These are phyloP conservation scores for Hirundo rustica DNA, from an alignment of 2,797 vertebrate genomes.

Conservation along the genomic window DNA sequence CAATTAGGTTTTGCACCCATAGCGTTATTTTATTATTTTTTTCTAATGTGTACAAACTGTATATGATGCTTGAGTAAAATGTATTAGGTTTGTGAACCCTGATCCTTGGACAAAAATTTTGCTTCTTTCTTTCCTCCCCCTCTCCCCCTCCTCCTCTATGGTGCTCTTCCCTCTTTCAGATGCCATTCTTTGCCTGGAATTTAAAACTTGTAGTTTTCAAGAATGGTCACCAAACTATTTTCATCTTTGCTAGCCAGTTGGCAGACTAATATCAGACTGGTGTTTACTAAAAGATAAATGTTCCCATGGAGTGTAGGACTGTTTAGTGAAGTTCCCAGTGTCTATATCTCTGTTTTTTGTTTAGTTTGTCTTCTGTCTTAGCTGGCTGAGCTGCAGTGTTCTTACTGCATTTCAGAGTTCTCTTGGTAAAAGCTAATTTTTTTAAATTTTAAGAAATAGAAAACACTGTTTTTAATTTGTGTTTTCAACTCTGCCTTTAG, in stretches of 20 bases:
- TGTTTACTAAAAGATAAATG: not conserved
- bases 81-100: not conserved
- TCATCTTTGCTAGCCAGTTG: not conserved
- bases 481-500: not conserved
- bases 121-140: not conserved
- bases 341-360: not conserved
- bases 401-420: not conserved
- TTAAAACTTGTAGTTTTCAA: not conserved
- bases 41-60: not conserved
- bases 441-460: not conserved
- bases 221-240: not conserved
- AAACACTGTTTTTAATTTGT: not conserved
- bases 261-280: not conserved
- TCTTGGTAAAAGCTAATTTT: not conserved
- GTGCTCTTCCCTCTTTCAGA: not conserved
- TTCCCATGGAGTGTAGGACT: not conserved
- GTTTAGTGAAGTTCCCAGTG: not conserved
- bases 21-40: not conserved
- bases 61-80: not conserved
- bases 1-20: not conserved
- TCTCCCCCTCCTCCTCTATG: rapidly evolving
- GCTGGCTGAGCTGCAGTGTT: not conserved
- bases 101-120: not conserved
- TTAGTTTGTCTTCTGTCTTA: not conserved
- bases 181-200: not conserved